Evolutionary conservation across 2,888 invertebrate species (phyloP).

Genomic region (Ophion costatus): DNA sequence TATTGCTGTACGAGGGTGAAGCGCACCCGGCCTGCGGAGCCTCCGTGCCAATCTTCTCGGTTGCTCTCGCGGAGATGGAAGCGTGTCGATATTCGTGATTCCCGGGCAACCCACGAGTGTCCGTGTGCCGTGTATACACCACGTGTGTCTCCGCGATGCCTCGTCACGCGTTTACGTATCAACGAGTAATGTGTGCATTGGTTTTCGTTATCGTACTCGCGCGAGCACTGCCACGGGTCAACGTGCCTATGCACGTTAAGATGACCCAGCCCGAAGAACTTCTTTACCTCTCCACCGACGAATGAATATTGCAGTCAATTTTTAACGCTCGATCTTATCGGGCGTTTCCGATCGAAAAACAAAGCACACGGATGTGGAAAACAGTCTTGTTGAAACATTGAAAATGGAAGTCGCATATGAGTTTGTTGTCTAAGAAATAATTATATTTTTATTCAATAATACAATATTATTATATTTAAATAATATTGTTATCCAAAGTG

Average conservation of each 20-base stretch:
- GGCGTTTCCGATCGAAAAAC: not conserved
- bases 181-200: constrained; percentile 29
- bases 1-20: constrained; percentile 64
- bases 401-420: not conserved
- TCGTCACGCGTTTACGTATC: not conserved
- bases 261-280: not conserved
- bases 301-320: constrained; percentile 11
- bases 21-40: constrained; percentile 11
- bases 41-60: constrained; percentile 39
- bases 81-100: constrained; percentile 66
- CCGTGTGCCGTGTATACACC: constrained; percentile 12
- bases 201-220: constrained; percentile 27
- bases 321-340: constrained; percentile 10
- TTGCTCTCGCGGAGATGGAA: constrained; percentile 53
- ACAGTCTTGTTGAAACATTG: not conserved
- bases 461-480: too few species aligned
- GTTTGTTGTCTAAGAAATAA: not conserved
- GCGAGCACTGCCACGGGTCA: constrained; percentile 18
- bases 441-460: too few species aligned
- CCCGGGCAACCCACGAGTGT: constrained; percentile 17
- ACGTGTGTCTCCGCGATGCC: constrained; percentile 18
- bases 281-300: not conserved
- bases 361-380: not conserved
- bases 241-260: constrained; percentile 22
- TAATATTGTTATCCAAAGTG: too few species aligned